A percentile compares a stretch with the other conserved stretches of the same genome.
These are phyloP conservation scores for Alcedo atthis DNA, from an alignment of 2,797 vertebrate genomes.

Conservation along the genomic window DNA sequence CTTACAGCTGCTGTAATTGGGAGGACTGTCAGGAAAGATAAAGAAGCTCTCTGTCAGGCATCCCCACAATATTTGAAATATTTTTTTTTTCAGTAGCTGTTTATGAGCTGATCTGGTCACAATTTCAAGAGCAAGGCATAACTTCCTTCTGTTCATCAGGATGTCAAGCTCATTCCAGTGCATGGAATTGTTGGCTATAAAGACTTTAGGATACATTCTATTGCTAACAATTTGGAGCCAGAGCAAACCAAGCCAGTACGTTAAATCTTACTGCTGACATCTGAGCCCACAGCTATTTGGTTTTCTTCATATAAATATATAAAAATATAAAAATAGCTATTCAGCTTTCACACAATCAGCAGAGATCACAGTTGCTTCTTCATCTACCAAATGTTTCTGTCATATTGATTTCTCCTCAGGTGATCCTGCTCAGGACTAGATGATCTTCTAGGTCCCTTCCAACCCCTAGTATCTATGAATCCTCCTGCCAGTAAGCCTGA, in stretches of 20 bases:
- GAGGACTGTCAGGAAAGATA: slow-evolving; percentile 20
- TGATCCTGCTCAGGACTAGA: too few relatives aligned
- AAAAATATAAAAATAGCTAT: not conserved
- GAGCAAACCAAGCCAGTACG: not conserved
- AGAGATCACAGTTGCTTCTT: not conserved
- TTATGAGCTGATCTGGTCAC: slow-evolving; percentile 21
- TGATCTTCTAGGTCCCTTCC: too few relatives aligned
- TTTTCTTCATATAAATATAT: not conserved
- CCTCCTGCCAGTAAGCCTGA: not conserved
- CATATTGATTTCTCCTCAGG: not conserved
- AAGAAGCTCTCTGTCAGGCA: slow-evolving; percentile 12
- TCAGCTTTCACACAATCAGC: not conserved
- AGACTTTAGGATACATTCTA: not conserved
- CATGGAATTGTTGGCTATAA: not conserved
- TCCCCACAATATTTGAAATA: not conserved
- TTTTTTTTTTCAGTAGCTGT: slow-evolving; percentile 29
- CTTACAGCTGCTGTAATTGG: slow-evolving; percentile 4
- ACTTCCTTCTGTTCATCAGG: slow-evolving; percentile 12
- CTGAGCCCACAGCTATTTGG: not conserved
- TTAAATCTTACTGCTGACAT: not conserved
- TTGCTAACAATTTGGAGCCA: not conserved
- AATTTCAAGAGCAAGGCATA: slow-evolving; percentile 37
- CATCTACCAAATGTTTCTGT: not conserved
- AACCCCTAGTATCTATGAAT: too few relatives aligned
- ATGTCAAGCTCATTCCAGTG: not conserved